Conservation (phyloP, 2,797 vertebrate genomes). For the Ficedula albicollis region DNA sequence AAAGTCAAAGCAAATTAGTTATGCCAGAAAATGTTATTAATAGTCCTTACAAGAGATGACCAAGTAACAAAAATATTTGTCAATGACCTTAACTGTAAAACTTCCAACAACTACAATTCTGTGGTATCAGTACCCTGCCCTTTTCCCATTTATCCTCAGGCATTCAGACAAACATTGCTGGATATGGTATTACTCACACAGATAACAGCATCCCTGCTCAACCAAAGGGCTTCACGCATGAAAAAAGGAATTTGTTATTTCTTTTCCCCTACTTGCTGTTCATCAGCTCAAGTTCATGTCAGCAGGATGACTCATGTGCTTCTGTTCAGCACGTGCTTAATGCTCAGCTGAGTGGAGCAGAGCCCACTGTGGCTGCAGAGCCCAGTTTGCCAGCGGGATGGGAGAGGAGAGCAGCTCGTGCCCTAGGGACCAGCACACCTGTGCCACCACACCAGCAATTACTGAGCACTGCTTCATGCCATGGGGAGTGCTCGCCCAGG, state of each 20-base stretch:
- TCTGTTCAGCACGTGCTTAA: neutral
- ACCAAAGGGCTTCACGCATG: constrained; percentile 1
- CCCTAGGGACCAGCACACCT: neutral
- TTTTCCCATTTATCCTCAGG: constrained; percentile 1
- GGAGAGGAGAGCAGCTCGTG: fast-evolving
- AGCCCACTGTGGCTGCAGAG: neutral
- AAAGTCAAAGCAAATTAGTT: neutral
- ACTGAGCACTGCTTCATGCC: fast-evolving
- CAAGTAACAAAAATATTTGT: neutral
- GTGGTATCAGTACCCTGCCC: neutral
- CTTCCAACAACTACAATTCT: neutral
- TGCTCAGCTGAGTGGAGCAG: constrained; percentile 17
- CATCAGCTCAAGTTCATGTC: constrained; percentile 26
- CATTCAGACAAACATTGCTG: neutral
- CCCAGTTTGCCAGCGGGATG: neutral
- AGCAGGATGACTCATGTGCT: constrained; percentile 42
- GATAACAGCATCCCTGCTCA: neutral
- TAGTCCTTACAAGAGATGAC: neutral
- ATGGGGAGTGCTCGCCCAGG: fast-evolving
- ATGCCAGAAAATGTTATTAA: neutral
- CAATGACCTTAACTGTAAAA: neutral
- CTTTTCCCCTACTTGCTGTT: neutral
- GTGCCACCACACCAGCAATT: fast-evolving
- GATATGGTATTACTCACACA: neutral
- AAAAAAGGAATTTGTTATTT: constrained; percentile 28